A percentile compares a stretch with the other conserved stretches of the same genome.
Conservation (phyloP, 2,797 vertebrate genomes). For the Pelodytes ibericus region DNA sequence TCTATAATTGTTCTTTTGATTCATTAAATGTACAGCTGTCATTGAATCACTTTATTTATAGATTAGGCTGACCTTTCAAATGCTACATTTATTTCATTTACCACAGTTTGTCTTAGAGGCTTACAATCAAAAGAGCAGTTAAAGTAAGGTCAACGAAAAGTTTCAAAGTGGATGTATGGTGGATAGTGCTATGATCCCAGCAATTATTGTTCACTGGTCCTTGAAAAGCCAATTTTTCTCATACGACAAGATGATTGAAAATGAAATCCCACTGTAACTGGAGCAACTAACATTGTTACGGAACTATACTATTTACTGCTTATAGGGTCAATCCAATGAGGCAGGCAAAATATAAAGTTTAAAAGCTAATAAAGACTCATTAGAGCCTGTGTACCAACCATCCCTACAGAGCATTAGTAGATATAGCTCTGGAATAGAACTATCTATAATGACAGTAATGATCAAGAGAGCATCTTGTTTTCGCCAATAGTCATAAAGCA, state of each 20-base stretch:
- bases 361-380: background rate
- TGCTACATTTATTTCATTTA: background rate
- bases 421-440: too few relatives aligned
- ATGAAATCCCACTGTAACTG: conserved; percentile 36
- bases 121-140: conserved; percentile 14
- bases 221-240: conserved; percentile 31
- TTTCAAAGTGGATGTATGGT: conserved; percentile 17
- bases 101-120: conserved; percentile 13
- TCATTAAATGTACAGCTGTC: background rate
- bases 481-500: too few relatives aligned
- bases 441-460: too few relatives aligned
- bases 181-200: conserved; percentile 12
- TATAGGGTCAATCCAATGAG: background rate
- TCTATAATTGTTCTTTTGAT: background rate
- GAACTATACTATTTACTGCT: conserved; percentile 11
- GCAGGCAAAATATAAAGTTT: conserved; percentile 6
- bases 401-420: too few relatives aligned
- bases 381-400: background rate
- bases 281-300: conserved; percentile 11
- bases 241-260: conserved; percentile 34
- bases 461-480: too few relatives aligned
- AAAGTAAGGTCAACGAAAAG: conserved; percentile 28
- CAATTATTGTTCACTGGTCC: conserved; percentile 36
- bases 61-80: background rate
- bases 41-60: background rate